A percentile compares a stretch with the other conserved stretches of the same genome.
Evolutionary conservation across 2,797 vertebrate genomes (phyloP).

Genomic region (Microctenopoma steveboyesi): DNA sequence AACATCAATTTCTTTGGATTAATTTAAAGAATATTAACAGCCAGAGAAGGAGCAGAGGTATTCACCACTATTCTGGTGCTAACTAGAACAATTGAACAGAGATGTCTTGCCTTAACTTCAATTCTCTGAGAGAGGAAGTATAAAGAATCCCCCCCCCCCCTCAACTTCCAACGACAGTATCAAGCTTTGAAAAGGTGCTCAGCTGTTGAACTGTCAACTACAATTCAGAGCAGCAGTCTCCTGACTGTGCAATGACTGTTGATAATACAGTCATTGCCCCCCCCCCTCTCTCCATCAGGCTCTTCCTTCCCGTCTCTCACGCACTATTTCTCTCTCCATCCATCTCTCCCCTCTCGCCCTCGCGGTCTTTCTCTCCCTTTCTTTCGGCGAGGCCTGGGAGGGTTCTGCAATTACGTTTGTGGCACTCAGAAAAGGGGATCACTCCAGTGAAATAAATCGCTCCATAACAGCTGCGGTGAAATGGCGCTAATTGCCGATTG

Average conservation of each 20-base stretch:
- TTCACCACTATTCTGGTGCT: constrained; percentile 9
- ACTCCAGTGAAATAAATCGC: constrained; percentile 82
- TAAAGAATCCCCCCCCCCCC: constrained; percentile 12
- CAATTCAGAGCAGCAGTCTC: constrained; percentile 56
- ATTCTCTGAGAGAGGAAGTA: constrained; percentile 26
- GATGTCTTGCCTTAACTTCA: constrained; percentile 16
- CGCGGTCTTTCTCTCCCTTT: constrained; percentile 42
- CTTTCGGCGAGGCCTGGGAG: constrained; percentile 66
- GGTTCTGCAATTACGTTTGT: constrained; percentile 75
- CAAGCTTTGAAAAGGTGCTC: constrained; percentile 39
- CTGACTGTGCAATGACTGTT: constrained; percentile 55
- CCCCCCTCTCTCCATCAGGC: constrained; percentile 36
- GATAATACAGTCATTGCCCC: constrained; percentile 62
- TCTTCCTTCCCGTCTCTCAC: constrained; percentile 40
- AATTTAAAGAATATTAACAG: not conserved
- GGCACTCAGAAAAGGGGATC: constrained; percentile 71
- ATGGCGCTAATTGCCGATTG: constrained; percentile 87
- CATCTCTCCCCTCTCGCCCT: constrained; percentile 50
- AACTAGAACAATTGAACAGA: constrained; percentile 16
- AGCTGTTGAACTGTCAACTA: constrained; percentile 55
- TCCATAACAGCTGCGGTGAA: constrained; percentile 84
- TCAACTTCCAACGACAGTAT: constrained; percentile 45
- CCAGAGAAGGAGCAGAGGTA: not conserved
- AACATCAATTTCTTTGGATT: not conserved
- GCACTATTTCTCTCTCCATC: constrained; percentile 23